Evolutionary conservation across 2,797 vertebrate species (phyloP), one percentile per base, ranked within the genome.

Genomic region (Gadopsis bispinosus): DNA sequence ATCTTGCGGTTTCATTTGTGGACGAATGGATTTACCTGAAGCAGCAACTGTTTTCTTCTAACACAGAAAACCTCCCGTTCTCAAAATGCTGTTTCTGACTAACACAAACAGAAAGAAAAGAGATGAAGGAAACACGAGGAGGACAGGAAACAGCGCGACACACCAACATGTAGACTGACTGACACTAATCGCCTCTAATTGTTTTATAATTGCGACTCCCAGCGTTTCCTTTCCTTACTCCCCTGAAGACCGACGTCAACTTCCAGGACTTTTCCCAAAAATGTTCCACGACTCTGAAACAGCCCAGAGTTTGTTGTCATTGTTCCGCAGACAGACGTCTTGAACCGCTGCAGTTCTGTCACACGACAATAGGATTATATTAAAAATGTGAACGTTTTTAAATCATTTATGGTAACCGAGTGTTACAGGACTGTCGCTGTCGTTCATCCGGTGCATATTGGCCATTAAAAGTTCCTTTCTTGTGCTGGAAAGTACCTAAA

Each of bases 171-270:
- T 56, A 66, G 4, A 26, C 14, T 53, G 29, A 72, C 26, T 72
- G 69, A 70, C 53, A 62, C 54, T 79, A 76, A 81, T 72, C 35
- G 35, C 4, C 65, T 75, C 62, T 45, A 69, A 77, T 47, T 59
- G 61, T 47, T 75, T 47, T 31, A 48, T 63, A 84, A 81, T 71
- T 1, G 16, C 33, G 35, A 51, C 35, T 75, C n/a, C 0, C 35
- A 45, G 60, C 41, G 29, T 8, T n/a, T 50, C 48, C 58, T 17
- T 8, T 55, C 1, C 58, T 55, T 4, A 26, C 17, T 62, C 16
- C 47, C 65, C 12, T 4, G 8, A 59, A 58, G 19, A 1, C 71
- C 66, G 62, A 79, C 29, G 51, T 75, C 67, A 74, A 8, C 65
- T 22, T 1, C 33, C 60, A 80, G 58, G 3, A 69, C 58, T 69